phyloP scores from a whole-genome alignment of 2,113 vertebrate species.

The Brachionichthys hirsutus region DNA sequence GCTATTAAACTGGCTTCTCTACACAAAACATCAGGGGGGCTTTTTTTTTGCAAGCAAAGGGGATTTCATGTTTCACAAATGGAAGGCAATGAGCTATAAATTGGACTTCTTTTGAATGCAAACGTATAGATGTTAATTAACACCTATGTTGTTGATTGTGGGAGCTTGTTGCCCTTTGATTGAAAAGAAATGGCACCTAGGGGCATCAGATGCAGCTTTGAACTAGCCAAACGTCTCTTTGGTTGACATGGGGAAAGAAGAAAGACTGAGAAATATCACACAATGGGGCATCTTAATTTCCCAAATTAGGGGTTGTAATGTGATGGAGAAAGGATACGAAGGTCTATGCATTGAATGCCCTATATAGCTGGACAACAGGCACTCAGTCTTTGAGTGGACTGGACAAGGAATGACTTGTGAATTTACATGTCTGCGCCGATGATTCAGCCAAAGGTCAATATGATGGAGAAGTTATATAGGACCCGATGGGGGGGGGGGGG shows the following conservation, averaged over 20 bases:
- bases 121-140: slow-evolving; percentile 77
- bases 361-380: slow-evolving; percentile 18
- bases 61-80: slow-evolving; percentile 67
- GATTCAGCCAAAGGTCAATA: slow-evolving; percentile 3
- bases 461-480: neutral
- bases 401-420: slow-evolving; percentile 39
- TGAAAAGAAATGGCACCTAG: slow-evolving; percentile 73
- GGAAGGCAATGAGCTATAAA: slow-evolving; percentile 70
- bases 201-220: slow-evolving; percentile 64
- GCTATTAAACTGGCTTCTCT: neutral
- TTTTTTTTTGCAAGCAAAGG: slow-evolving; percentile 7
- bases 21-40: slow-evolving; percentile 24
- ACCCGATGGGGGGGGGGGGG: too few relatives aligned
- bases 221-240: slow-evolving; percentile 66
- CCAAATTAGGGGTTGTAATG: slow-evolving; percentile 67
- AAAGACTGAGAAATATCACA: slow-evolving; percentile 78
- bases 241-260: slow-evolving; percentile 71
- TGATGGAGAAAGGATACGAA: slow-evolving; percentile 19
- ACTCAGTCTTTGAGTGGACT: slow-evolving; percentile 51
- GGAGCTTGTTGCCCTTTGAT: slow-evolving; percentile 72
- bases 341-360: slow-evolving; percentile 40
- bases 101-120: slow-evolving; percentile 75
- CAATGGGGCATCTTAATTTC: slow-evolving; percentile 68
- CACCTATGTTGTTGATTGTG: slow-evolving; percentile 79
- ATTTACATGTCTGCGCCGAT: slow-evolving; percentile 58